These are phyloP conservation scores for Nebria brevicollis DNA, from an alignment of 2,888 invertebrate genomes.

Conservation along the genomic window DNA sequence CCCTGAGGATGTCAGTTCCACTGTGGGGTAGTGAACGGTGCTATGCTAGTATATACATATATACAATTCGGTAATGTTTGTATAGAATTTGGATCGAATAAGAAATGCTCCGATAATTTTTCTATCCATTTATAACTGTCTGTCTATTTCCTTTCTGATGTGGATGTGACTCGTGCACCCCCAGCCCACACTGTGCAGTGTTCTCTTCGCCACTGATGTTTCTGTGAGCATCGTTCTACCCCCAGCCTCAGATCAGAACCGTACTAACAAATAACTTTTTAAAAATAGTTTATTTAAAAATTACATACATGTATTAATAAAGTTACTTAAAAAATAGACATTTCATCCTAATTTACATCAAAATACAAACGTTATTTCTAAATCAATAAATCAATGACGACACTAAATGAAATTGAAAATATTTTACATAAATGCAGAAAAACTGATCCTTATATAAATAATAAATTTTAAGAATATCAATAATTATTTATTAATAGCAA, in stretches of 20 bases:
- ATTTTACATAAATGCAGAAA: no score
- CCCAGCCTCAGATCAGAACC: background rate
- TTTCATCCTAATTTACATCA: no score
- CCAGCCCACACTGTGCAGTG: conserved; percentile 37
- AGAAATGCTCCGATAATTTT: conserved; percentile 73
- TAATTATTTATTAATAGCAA: background rate
- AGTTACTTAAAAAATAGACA: no score
- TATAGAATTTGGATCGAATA: conserved; percentile 61
- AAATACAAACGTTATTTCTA: no score
- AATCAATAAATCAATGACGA: no score
- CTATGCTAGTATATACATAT: conserved; percentile 23
- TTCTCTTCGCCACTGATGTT: conserved; percentile 30
- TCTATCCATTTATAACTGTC: conserved; percentile 78
- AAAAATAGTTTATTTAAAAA: background rate
- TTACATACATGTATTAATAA: no score
- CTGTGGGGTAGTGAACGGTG: conserved; percentile 22
- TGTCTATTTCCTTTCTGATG: conserved; percentile 70
- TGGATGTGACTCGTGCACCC: conserved; percentile 60
- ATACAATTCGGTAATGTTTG: conserved; percentile 53
- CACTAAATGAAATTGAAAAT: no score
- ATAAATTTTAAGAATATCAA: background rate
- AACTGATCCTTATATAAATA: no score
- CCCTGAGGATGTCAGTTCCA: conserved; percentile 40
- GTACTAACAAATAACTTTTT: background rate
- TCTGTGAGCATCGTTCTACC: conserved; percentile 14